Base-by-base conservation (phyloP, 2,113 vertebrate genomes). In the Vidua chalybeata region DNA sequence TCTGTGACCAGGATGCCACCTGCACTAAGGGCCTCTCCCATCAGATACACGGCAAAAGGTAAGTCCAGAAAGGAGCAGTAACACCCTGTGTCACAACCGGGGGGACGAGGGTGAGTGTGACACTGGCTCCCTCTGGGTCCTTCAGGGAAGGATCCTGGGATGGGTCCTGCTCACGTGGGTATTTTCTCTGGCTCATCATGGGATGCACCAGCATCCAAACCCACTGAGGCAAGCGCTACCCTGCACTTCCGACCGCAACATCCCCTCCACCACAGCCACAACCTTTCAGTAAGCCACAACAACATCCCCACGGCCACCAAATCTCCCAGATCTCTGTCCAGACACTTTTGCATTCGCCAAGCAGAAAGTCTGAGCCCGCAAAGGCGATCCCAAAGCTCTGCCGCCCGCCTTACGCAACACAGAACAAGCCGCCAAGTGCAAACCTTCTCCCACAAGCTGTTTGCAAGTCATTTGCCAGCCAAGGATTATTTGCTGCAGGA, bases 381-480 rank as follows among this genome's bases (percentile, higher is more conserved):
- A 3, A 37, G 63, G 33, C 41, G 21, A 37, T 80, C 41, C 41
- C 41, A 2, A 3, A 19, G 62, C 49, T 74, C 31, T 22, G 17
- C 69, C 49, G 17, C 89, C 75, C 7, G 11, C 83, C 90, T 93
- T 63, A 83, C 4, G 5, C 95, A 86, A 90, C 64, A 15, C 45
- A 9, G 89, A 37, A 1, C 5, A 5, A 94, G 72, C 83, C 52
- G 9, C 83, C 66, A 74, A 93, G 93, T 27, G 68, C 95, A 94
- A 94, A 93, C 77, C 88, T 62, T 88, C 92, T 94, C 93, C 92
- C 86, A 28, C 82, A 71, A 84, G 92, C 92, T 94, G 85, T 77
- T 88, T 55, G 93, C 61, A 43, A 95, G 92, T 14, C 90, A 90
- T 84, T 96, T 91, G 83, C 87, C 94, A 96, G 83, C 94, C 88